These are phyloP conservation scores for Eugnorisma glareosa DNA, from an alignment of 2,888 invertebrate species.

Conservation along the genomic window DNA sequence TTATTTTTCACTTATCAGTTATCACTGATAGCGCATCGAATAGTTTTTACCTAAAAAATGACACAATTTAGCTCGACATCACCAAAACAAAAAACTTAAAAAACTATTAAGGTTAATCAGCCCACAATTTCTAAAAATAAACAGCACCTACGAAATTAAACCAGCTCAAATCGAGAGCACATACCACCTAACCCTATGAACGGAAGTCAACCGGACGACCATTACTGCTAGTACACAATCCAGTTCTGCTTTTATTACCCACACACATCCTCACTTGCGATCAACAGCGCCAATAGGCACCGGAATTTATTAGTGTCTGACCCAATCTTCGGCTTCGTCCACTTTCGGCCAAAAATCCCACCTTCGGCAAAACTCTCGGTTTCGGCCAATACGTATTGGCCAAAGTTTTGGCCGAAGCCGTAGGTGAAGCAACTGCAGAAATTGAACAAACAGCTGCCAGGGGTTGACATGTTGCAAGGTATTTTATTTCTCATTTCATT, in stretches of 20 bases:
- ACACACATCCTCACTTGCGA: constrained; percentile 62
- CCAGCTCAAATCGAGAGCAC: constrained; percentile 51
- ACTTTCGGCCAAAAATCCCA: background rate
- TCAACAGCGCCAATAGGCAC: constrained; percentile 43
- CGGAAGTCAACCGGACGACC: constrained; percentile 59
- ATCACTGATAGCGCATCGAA: background rate
- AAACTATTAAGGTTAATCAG: constrained; percentile 12
- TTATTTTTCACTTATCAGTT: background rate
- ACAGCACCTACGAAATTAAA: constrained; percentile 20
- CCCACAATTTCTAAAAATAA: constrained; percentile 24
- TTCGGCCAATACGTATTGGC: background rate
- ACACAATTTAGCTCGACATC: background rate
- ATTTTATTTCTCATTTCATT: background rate
- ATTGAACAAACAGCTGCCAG: background rate
- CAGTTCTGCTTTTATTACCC: constrained; percentile 63
- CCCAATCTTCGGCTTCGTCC: background rate
- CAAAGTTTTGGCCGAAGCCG: background rate
- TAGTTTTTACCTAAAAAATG: background rate
- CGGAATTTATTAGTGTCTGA: constrained; percentile 30
- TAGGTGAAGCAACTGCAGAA: background rate
- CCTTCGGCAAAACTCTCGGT: background rate
- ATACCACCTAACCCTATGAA: constrained; percentile 39
- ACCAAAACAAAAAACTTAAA: constrained; percentile 5
- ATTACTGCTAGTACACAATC: constrained; percentile 56
- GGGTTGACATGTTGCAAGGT: background rate